These are phyloP conservation scores for Mythimna vitellina DNA, from an alignment of 2,888 invertebrate species.

Conservation along the genomic window DNA sequence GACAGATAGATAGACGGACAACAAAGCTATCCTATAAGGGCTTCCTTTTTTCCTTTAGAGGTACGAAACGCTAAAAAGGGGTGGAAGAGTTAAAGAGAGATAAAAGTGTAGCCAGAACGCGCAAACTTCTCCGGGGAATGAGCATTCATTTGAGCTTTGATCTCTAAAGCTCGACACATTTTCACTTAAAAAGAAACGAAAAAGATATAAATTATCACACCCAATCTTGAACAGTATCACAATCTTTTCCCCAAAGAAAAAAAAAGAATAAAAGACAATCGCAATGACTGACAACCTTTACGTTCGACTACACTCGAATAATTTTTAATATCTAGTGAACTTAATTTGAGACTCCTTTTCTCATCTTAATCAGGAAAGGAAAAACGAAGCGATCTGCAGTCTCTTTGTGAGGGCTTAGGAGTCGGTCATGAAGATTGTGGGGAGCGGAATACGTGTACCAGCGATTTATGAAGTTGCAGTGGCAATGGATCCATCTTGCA, in stretches of 20 bases:
- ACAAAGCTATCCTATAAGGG: too few species aligned
- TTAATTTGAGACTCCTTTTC: slow-evolving; percentile 34
- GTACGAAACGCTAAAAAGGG: too few species aligned
- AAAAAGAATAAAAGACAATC: slow-evolving; percentile 6
- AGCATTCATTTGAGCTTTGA: too few species aligned
- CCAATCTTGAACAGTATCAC: background rate
- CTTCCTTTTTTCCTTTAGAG: too few species aligned
- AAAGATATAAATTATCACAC: background rate
- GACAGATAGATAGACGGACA: too few species aligned
- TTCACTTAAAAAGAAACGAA: background rate
- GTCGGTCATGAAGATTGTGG: background rate
- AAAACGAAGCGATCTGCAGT: slow-evolving; percentile 48
- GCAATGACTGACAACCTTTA: slow-evolving; percentile 17
- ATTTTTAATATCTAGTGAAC: slow-evolving; percentile 60
- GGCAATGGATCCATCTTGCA: too few species aligned
- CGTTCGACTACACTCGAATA: slow-evolving; percentile 49
- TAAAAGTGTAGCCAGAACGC: too few species aligned
- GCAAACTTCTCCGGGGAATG: background rate
- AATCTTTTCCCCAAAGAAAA: background rate
- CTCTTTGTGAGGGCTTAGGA: slow-evolving; percentile 46
- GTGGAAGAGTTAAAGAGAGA: too few species aligned
- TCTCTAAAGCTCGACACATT: too few species aligned
- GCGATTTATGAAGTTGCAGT: too few species aligned
- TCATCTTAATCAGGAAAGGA: slow-evolving; percentile 58
- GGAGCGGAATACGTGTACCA: background rate